Evolutionary conservation across 2,888 invertebrate species (phyloP).

Genomic region (Nipponacmea schrenckii): DNA sequence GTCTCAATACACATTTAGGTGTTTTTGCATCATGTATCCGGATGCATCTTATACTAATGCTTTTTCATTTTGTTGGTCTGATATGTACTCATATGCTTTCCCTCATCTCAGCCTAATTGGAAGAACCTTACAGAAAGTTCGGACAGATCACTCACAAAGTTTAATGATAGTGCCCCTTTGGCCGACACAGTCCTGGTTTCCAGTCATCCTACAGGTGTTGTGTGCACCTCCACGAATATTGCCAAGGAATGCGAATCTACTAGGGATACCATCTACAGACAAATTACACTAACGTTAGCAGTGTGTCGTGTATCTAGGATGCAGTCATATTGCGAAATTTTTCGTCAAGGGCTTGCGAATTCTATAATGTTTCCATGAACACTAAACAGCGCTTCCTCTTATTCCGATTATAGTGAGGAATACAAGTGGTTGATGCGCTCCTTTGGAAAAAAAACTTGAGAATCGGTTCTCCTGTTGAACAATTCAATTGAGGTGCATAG

Average conservation of each 20-base stretch:
- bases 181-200: no score
- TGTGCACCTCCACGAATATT: background rate
- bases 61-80: constrained; percentile 18
- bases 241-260: background rate
- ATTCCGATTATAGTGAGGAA: background rate
- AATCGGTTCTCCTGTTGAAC: background rate
- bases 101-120: constrained; percentile 23
- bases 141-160: no score
- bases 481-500: background rate
- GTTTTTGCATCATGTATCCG: background rate
- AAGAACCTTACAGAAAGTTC: no score
- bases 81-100: constrained; percentile 22
- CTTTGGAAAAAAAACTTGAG: background rate
- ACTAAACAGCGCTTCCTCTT: background rate
- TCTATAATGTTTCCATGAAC: constrained; percentile 15
- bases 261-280: background rate
- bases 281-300: background rate
- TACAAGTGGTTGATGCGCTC: background rate
- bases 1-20: background rate
- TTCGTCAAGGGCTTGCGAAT: constrained; percentile 19
- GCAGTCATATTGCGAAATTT: constrained; percentile 1
- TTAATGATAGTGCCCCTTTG: no score
- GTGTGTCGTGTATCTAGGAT: background rate
- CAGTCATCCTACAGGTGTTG: no score
- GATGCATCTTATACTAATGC: constrained; percentile 18